Evolutionary conservation across 2,113 vertebrate species (phyloP).

Genomic region (Periophthalmodon schlosseri): DNA sequence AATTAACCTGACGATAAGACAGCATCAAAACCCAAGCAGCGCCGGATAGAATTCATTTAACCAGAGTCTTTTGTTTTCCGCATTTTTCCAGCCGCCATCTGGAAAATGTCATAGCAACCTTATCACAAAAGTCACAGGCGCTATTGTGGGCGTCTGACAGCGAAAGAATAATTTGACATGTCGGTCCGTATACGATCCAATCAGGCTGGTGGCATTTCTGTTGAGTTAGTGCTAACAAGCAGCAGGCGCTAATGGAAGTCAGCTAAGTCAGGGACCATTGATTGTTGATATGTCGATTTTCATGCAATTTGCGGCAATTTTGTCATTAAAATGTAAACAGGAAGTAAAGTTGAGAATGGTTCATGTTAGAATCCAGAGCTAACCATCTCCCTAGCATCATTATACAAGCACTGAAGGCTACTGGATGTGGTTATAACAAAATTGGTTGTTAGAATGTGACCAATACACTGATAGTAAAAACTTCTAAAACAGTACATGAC

Average conservation of each 20-base stretch:
- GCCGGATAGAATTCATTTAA: conserved; percentile 60
- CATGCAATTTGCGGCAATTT: background rate
- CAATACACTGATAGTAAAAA: too few relatives aligned
- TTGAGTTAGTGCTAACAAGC: conserved; percentile 26
- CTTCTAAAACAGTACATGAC: too few relatives aligned
- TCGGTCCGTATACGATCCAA: conserved; percentile 43
- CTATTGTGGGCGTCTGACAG: conserved; percentile 41
- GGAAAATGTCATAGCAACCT: conserved; percentile 73
- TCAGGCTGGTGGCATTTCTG: conserved; percentile 42
- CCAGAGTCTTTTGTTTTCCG: conserved; percentile 59
- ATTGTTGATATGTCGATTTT: conserved; percentile 11
- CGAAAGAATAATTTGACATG: conserved; percentile 44
- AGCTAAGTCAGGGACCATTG: conserved; percentile 1
- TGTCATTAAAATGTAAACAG: background rate
- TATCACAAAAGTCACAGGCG: conserved; percentile 55
- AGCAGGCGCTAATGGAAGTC: conserved; percentile 17
- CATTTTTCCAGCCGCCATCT: conserved; percentile 53
- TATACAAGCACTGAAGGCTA: too few relatives aligned
- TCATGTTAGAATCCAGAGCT: background rate
- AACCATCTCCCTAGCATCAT: background rate
- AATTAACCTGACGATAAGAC: conserved; percentile 63
- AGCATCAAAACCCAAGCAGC: conserved; percentile 39
- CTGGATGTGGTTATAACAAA: too few relatives aligned
- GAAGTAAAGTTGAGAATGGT: background rate
- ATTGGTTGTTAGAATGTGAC: too few relatives aligned